Conservation (phyloP, 2,113 vertebrate genomes). For the Alethe diademata region DNA sequence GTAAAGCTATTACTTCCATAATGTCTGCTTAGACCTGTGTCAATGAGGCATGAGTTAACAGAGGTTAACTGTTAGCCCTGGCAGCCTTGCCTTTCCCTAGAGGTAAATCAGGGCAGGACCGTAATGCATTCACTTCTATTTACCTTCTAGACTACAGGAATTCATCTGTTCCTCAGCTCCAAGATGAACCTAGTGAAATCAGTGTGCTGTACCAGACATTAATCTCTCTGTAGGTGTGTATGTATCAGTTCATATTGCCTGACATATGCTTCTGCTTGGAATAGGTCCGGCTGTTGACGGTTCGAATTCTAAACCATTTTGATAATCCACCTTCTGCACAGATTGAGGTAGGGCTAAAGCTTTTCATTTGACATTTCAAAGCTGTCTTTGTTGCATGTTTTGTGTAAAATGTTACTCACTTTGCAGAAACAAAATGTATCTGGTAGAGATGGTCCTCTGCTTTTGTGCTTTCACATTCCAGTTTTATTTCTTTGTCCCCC, state of each 20-base stretch:
- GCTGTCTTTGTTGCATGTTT: not conserved
- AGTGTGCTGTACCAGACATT: not conserved
- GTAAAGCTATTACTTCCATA: not conserved
- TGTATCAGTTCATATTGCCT: not conserved
- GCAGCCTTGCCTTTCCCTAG: not conserved
- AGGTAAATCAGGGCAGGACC: not conserved
- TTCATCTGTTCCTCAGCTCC: not conserved
- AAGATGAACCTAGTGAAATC: not conserved
- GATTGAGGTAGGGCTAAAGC: slow-evolving; percentile 78
- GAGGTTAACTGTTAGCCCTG: not conserved
- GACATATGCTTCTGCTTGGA: not conserved
- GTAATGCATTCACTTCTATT: not conserved
- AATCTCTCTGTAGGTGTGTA: not conserved
- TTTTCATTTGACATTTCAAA: not conserved
- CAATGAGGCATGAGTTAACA: not conserved
- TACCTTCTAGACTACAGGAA: not conserved
- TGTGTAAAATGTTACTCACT: not conserved
- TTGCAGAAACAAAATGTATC: not conserved
- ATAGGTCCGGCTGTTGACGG: slow-evolving; percentile 89
- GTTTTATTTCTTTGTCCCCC: not conserved
- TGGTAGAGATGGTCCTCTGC: not conserved
- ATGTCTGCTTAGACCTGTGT: not conserved
- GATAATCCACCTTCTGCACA: slow-evolving; percentile 72
- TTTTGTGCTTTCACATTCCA: not conserved
- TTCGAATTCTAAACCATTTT: slow-evolving; percentile 92